phyloP scores from a whole-genome alignment of 2,113 vertebrate genomes.

The Abramis brama region DNA sequence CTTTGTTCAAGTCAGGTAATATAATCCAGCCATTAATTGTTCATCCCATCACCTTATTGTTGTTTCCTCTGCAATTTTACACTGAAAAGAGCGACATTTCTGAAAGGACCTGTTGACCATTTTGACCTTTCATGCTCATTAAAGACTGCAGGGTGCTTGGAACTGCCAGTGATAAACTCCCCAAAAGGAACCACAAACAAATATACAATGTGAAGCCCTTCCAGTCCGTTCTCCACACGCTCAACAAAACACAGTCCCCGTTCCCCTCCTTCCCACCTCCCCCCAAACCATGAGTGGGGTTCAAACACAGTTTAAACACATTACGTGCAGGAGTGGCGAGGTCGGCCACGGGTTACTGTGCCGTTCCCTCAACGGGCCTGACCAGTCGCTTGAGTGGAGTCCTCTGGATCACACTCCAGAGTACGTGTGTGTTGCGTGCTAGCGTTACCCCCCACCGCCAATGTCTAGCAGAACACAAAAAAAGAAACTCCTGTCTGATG shows the following conservation, averaged over 20 bases:
- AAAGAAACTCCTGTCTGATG: not conserved
- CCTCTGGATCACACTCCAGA: conserved; percentile 33
- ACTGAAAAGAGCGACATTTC: conserved; percentile 34
- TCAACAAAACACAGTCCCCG: conserved; percentile 48
- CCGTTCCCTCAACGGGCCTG: conserved; percentile 67
- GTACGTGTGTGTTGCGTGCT: not conserved
- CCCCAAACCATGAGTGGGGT: conserved; percentile 57
- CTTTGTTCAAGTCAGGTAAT: not conserved
- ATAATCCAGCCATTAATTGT: not conserved
- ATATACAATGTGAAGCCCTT: conserved; percentile 54
- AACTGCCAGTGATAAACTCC: not conserved
- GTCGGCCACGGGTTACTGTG: conserved; percentile 75
- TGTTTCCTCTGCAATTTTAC: not conserved
- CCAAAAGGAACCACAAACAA: conserved; percentile 32
- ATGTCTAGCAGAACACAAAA: not conserved
- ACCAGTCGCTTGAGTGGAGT: conserved; percentile 52
- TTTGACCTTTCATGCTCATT: conserved; percentile 14
- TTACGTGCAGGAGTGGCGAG: conserved; percentile 68
- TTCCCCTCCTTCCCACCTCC: conserved; percentile 32
- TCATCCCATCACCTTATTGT: not conserved
- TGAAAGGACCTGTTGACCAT: conserved; percentile 7
- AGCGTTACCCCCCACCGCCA: not conserved
- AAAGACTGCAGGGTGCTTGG: not conserved
- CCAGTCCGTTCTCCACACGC: conserved; percentile 36
- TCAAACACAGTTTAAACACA: conserved; percentile 70